Conservation (phyloP, 2,888 invertebrate genomes). For the Hofmannophila pseudospretella region DNA sequence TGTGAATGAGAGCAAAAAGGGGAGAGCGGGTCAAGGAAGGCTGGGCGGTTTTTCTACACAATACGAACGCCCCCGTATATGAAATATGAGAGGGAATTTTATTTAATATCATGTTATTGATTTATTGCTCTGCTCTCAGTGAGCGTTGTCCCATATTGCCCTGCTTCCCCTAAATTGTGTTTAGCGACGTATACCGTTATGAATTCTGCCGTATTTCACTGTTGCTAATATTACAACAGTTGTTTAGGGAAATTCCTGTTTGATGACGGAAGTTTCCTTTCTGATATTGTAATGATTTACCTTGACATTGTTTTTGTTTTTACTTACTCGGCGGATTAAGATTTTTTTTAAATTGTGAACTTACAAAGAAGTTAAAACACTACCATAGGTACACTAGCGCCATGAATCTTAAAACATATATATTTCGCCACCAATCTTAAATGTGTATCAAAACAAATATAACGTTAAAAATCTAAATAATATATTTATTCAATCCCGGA, state of each 20-base stretch:
- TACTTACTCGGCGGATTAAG: no score
- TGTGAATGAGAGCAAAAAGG: conserved; percentile 11
- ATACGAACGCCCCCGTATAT: conserved; percentile 34
- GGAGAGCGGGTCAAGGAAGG: conserved; percentile 25
- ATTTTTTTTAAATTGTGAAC: no score
- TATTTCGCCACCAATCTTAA: no score
- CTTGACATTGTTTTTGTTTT: background rate
- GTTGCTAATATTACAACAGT: background rate
- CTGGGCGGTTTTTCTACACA: conserved; percentile 51
- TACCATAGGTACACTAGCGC: no score
- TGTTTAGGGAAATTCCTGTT: conserved; percentile 1
- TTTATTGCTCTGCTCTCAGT: conserved; percentile 47
- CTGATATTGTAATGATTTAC: background rate
- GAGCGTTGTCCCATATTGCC: conserved; percentile 34
- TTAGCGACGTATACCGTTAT: conserved; percentile 40
- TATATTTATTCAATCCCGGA: no score
- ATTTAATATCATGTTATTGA: conserved; percentile 71
- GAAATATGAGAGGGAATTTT: conserved; percentile 63
- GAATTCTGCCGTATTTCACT: conserved; percentile 35
- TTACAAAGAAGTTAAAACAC: no score
- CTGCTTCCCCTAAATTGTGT: conserved; percentile 34
- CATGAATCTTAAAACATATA: no score
- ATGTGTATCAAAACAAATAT: no score
- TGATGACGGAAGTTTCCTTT: background rate
- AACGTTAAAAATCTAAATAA: no score